Conservation (phyloP, 2,888 invertebrate genomes). For the Monoplex corrugatus region DNA sequence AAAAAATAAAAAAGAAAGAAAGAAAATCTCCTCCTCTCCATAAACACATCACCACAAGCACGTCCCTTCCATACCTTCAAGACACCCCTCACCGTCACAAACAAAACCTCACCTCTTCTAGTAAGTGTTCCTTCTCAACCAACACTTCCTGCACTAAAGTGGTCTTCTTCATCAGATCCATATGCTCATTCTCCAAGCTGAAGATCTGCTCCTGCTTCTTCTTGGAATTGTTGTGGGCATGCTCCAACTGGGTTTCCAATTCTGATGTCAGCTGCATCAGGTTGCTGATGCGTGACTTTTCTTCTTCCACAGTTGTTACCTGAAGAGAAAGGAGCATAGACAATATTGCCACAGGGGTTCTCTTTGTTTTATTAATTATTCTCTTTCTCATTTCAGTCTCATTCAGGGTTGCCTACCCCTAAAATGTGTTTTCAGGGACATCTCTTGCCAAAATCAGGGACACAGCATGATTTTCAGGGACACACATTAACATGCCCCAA, state of each 20-base stretch:
- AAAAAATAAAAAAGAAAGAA: too few relatives aligned
- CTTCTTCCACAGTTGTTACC: conserved; percentile 80
- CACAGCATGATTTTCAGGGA: too few relatives aligned
- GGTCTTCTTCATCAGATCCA: conserved; percentile 79
- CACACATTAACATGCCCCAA: too few relatives aligned
- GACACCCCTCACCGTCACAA: neutral
- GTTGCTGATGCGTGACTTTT: conserved; percentile 72
- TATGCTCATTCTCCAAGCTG: conserved; percentile 80
- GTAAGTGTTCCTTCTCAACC: conserved; percentile 78
- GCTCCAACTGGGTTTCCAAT: conserved; percentile 79
- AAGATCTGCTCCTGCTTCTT: conserved; percentile 77
- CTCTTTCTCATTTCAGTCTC: too few relatives aligned
- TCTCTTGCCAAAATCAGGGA: too few relatives aligned
- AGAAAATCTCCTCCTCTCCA: too few relatives aligned
- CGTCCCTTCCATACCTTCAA: neutral
- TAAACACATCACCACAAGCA: too few relatives aligned
- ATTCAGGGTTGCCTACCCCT: too few relatives aligned
- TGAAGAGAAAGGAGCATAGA: neutral
- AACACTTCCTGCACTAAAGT: conserved; percentile 80
- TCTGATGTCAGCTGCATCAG: conserved; percentile 77
- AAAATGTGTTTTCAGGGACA: too few relatives aligned
- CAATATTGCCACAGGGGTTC: neutral
- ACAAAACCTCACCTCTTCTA: conserved; percentile 73
- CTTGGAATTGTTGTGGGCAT: conserved; percentile 76
- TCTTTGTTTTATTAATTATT: too few relatives aligned